phyloP scores from a whole-genome alignment of 2,888 invertebrate genomes.

The Drosophila fulvimacula region DNA sequence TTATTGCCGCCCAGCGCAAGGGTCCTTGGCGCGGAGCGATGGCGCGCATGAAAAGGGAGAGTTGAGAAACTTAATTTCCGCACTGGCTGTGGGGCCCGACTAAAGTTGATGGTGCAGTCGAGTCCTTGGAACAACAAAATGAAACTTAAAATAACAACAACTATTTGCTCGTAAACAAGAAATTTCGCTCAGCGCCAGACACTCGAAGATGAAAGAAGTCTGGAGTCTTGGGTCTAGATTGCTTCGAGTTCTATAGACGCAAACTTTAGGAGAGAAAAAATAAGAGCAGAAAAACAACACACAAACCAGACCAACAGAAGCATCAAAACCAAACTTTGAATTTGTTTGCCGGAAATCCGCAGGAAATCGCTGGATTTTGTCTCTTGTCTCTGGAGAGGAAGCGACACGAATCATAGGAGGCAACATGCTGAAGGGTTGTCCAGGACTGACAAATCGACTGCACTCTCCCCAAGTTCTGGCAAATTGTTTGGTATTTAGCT shows the following conservation, averaged over 20 bases:
- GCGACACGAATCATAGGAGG: conserved; percentile 16
- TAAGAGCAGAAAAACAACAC: conserved; percentile 1
- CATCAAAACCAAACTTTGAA: conserved; percentile 68
- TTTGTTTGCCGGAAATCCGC: conserved; percentile 79
- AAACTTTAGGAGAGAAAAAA: conserved; percentile 35
- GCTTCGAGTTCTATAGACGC: conserved; percentile 37
- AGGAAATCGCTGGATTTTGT: conserved; percentile 78
- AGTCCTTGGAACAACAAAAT: conserved; percentile 79
- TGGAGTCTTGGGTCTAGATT: conserved; percentile 49
- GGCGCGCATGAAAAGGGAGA: conserved; percentile 9
- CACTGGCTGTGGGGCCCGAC: conserved; percentile 44
- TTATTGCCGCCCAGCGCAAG: conserved; percentile 68
- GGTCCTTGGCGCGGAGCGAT: conserved; percentile 34
- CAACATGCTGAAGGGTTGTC: conserved; percentile 67
- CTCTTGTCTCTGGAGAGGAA: conserved; percentile 26
- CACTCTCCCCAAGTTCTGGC: conserved; percentile 32
- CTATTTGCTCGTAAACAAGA: conserved; percentile 81
- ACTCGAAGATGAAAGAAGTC: conserved; percentile 70
- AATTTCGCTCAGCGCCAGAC: conserved; percentile 73
- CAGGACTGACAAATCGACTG: conserved; percentile 52
- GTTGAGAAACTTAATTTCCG: conserved; percentile 76
- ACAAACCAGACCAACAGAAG: conserved; percentile 46
- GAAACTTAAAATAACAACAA: conserved; percentile 81
- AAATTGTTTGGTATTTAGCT: conserved; percentile 67
- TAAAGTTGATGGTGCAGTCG: conserved; percentile 67